phyloP scores from a whole-genome alignment of 2,113 vertebrate genomes.

The Myotis lucifugus region DNA sequence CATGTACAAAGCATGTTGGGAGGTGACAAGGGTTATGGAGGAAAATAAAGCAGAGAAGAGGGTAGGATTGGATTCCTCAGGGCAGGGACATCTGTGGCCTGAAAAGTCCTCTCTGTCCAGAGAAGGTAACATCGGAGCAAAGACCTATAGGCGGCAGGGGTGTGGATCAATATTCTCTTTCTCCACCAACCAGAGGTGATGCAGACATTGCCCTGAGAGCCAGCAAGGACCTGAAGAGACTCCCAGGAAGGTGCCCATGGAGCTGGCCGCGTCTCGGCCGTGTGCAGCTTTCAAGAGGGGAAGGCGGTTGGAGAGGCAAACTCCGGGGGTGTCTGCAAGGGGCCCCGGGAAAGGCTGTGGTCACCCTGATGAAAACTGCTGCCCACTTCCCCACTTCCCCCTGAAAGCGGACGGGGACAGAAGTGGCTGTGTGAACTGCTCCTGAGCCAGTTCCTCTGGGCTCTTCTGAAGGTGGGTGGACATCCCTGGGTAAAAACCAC shows the following conservation, averaged over 20 bases:
- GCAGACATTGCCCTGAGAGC: not conserved
- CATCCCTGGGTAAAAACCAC: fast-evolving
- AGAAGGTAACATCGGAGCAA: not conserved
- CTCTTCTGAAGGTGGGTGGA: not conserved
- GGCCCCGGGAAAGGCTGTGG: not conserved
- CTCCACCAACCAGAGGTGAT: not conserved
- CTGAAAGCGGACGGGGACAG: not conserved
- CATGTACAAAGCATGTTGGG: not conserved
- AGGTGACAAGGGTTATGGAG: not conserved
- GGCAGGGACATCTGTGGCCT: not conserved
- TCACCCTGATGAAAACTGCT: not conserved
- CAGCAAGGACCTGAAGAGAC: not conserved
- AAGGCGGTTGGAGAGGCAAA: not conserved
- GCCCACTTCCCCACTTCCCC: conserved; percentile 15
- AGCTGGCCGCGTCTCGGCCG: not conserved
- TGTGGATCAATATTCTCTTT: not conserved
- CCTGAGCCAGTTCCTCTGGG: not conserved
- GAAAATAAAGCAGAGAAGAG: not conserved
- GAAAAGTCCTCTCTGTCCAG: not conserved
- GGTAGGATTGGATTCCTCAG: fast-evolving
- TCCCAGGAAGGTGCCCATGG: not conserved
- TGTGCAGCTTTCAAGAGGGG: not conserved
- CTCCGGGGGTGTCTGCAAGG: not conserved
- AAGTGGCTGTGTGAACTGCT: not conserved
- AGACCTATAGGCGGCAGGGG: not conserved